phyloP scores from a whole-genome alignment of 2,797 vertebrate species.

The Acipenser ruthenus region DNA sequence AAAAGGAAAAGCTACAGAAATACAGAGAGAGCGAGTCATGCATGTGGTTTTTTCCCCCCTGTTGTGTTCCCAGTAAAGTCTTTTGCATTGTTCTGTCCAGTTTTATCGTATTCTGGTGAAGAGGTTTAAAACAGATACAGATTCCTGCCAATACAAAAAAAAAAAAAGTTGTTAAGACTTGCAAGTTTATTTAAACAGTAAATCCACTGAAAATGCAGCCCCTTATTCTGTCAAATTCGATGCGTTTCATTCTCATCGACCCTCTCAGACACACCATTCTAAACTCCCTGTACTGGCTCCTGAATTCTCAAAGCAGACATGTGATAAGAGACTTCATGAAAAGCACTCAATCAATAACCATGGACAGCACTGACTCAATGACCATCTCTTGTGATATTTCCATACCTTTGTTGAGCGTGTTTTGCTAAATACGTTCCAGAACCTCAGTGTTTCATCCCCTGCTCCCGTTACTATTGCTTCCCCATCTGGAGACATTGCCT shows the following conservation, averaged over 20 bases:
- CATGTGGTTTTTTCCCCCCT: neutral
- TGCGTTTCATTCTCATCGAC: too few species aligned
- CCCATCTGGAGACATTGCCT: slow-evolving; percentile 98
- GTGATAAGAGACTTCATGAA: too few species aligned
- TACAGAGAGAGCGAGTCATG: neutral
- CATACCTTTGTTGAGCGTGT: slow-evolving; percentile 91
- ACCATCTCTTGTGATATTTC: too few species aligned
- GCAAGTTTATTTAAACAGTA: too few species aligned
- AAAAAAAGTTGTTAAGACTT: neutral
- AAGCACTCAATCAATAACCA: too few species aligned
- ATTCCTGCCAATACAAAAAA: slow-evolving; percentile 62
- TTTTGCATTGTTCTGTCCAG: neutral
- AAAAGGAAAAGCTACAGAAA: slow-evolving; percentile 5
- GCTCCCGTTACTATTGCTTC: slow-evolving; percentile 97
- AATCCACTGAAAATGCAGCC: too few species aligned
- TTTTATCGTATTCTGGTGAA: slow-evolving; percentile 80
- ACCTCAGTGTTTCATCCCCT: slow-evolving; percentile 89
- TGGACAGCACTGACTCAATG: too few species aligned
- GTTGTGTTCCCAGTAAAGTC: slow-evolving; percentile 5
- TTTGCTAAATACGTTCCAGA: slow-evolving; percentile 99
- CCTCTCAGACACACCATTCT: too few species aligned
- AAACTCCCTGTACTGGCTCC: too few species aligned
- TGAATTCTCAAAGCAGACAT: too few species aligned
- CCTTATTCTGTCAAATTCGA: too few species aligned
- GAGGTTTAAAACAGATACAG: slow-evolving; percentile 84